These are phyloP conservation scores for Excalfactoria chinensis DNA, from an alignment of 2,113 vertebrate species.

Conservation along the genomic window DNA sequence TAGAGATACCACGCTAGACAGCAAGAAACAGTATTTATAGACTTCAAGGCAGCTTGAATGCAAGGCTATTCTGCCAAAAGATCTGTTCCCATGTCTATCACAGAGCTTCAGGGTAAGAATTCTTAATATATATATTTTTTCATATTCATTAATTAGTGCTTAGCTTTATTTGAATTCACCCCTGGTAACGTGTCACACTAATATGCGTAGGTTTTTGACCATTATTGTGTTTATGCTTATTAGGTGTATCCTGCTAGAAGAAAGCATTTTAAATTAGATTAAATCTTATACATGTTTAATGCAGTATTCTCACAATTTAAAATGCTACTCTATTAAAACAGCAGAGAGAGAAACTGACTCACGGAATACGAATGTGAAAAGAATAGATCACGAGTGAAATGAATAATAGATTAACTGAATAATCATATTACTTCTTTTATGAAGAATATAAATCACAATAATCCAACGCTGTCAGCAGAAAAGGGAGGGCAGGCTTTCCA, in stretches of 20 bases:
- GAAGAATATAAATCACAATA: conserved; percentile 75
- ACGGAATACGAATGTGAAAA: conserved; percentile 57
- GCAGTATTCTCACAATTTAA: conserved; percentile 75
- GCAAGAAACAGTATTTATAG: conserved; percentile 12
- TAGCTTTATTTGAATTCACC: conserved; percentile 18
- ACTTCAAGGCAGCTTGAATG: not conserved
- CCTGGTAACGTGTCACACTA: conserved; percentile 14
- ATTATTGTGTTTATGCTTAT: conserved; percentile 71
- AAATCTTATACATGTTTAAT: conserved; percentile 85
- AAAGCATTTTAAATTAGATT: conserved; percentile 77
- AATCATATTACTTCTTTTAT: conserved; percentile 76
- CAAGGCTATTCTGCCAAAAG: not conserved
- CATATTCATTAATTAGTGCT: conserved; percentile 64
- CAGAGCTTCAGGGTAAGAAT: not conserved
- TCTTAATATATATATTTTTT: not conserved
- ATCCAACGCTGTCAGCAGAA: conserved; percentile 60
- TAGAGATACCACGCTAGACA: not conserved
- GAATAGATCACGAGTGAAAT: conserved; percentile 77
- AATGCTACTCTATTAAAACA: conserved; percentile 79
- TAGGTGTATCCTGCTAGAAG: conserved; percentile 65
- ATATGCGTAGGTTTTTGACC: conserved; percentile 39
- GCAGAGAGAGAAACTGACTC: conserved; percentile 68
- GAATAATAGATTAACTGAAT: conserved; percentile 83
- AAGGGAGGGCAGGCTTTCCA: not conserved
- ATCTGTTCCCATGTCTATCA: not conserved